These are phyloP conservation scores for Thrips palmi DNA, from an alignment of 1,140 invertebrate genomes.

Conservation along the genomic window DNA sequence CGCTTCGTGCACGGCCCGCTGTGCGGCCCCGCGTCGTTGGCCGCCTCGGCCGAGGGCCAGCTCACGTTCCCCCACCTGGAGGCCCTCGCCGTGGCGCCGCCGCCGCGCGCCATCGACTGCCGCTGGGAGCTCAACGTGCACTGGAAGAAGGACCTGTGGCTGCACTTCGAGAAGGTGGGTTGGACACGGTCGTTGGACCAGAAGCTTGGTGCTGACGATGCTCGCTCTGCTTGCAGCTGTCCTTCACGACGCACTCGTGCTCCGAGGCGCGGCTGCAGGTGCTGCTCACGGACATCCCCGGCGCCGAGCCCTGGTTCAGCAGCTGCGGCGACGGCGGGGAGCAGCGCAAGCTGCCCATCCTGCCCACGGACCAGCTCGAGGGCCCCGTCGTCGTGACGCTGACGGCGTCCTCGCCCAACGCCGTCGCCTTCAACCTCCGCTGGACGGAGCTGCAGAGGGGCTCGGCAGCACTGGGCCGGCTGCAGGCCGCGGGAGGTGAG, in stretches of 20 bases:
- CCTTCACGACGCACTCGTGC: slow-evolving; percentile 59
- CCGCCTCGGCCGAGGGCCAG: slow-evolving; percentile 51
- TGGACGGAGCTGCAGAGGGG: slow-evolving; percentile 80
- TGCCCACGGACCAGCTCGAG: slow-evolving; percentile 50
- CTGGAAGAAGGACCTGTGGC: slow-evolving; percentile 59
- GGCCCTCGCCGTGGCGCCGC: slow-evolving; percentile 53
- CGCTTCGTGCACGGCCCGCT: slow-evolving; percentile 75
- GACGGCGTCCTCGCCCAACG: slow-evolving; percentile 50
- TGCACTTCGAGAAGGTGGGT: slow-evolving; percentile 72
- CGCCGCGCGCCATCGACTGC: slow-evolving; percentile 57
- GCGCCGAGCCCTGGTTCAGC: slow-evolving; percentile 45
- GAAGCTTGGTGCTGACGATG: slow-evolving; percentile 16
- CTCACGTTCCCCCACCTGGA: slow-evolving; percentile 62
- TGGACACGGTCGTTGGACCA: slow-evolving; percentile 18
- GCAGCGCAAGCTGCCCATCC: slow-evolving; percentile 53
- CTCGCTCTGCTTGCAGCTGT: slow-evolving; percentile 32
- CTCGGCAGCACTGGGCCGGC: slow-evolving; percentile 57
- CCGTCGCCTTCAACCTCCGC: slow-evolving; percentile 66
- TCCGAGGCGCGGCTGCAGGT: slow-evolving; percentile 71
- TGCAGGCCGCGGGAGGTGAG: no score
- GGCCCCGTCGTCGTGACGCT: slow-evolving; percentile 43
- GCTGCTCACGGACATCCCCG: slow-evolving; percentile 47
- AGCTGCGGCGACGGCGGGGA: slow-evolving; percentile 67
- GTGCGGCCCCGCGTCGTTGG: slow-evolving; percentile 61
- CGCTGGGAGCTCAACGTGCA: slow-evolving; percentile 74